A percentile compares a stretch with the other conserved stretches of the same genome.
Evolutionary conservation across 2,113 vertebrate species (phyloP).

Genomic region (Spheniscus mendiculus): DNA sequence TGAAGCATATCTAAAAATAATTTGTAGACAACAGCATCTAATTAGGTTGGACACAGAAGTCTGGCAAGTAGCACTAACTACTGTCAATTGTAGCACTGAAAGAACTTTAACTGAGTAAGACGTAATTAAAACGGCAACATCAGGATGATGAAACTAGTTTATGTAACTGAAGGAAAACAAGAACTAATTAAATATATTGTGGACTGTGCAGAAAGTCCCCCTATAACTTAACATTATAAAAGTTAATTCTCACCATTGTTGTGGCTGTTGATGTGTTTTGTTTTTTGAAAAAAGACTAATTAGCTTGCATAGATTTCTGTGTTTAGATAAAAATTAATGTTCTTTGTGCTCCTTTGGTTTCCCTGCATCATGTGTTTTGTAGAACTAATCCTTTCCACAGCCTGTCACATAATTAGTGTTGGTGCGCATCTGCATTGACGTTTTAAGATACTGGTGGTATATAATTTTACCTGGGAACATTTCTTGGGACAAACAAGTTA

Average conservation of each 20-base stretch:
- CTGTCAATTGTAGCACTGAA: not conserved
- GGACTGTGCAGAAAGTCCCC: not conserved
- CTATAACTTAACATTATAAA: not conserved
- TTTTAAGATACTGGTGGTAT: not conserved
- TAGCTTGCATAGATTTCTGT: not conserved
- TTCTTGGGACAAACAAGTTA: not conserved
- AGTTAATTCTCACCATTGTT: not conserved
- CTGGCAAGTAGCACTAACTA: not conserved
- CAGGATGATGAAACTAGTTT: not conserved
- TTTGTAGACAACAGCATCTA: conserved; percentile 46
- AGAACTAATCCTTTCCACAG: not conserved
- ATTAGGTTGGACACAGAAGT: not conserved
- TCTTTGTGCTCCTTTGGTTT: conserved; percentile 5
- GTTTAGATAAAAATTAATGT: conserved; percentile 25
- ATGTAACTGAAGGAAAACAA: conserved; percentile 28
- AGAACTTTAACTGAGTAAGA: conserved; percentile 15
- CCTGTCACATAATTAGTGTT: not conserved
- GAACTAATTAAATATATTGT: conserved; percentile 25
- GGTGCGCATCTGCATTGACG: rapidly evolving
- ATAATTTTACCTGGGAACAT: not conserved
- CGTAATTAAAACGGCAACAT: conserved; percentile 26
- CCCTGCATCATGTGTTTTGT: not conserved
- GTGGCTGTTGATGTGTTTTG: not conserved
- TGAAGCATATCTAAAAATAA: conserved; percentile 34
- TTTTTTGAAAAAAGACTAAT: conserved; percentile 7